phyloP scores from a whole-genome alignment of 2,888 invertebrate genomes.

The Epiblema foenella region DNA sequence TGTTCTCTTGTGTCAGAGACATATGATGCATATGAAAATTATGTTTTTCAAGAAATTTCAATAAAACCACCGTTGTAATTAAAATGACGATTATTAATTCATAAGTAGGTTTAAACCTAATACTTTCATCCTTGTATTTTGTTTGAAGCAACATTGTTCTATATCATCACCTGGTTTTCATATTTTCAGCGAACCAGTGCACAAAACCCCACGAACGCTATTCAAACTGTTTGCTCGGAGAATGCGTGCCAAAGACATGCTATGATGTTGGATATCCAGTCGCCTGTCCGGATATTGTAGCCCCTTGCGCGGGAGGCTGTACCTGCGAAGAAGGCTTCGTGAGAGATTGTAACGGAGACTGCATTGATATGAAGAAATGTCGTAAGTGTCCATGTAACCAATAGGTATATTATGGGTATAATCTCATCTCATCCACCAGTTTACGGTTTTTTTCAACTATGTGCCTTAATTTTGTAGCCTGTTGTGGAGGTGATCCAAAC shows the following conservation, averaged over 20 bases:
- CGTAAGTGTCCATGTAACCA: constrained; percentile 14
- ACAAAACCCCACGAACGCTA: constrained; percentile 30
- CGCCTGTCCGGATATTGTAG: constrained; percentile 8
- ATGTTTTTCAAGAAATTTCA: too few relatives aligned
- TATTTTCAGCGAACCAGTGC: constrained; percentile 10
- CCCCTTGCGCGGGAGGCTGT: constrained; percentile 35
- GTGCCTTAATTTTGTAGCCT: neutral
- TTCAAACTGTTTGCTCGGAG: constrained; percentile 17
- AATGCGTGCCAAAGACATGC: constrained; percentile 34
- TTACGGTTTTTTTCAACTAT: too few relatives aligned
- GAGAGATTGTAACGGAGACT: constrained; percentile 10
- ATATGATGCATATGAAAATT: too few relatives aligned
- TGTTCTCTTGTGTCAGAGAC: too few relatives aligned
- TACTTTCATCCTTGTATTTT: too few relatives aligned
- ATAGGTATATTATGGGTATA: too few relatives aligned
- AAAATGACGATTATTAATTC: too few relatives aligned
- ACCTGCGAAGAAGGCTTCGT: constrained; percentile 31
- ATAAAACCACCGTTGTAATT: too few relatives aligned
- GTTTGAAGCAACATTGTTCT: too few relatives aligned
- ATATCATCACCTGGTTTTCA: too few relatives aligned
- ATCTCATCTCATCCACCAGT: too few relatives aligned
- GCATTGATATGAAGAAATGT: constrained; percentile 27
- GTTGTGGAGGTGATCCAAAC: constrained; percentile 30
- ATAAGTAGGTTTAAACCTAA: too few relatives aligned
- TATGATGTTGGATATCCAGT: constrained; percentile 26